Conservation (phyloP, 2,797 vertebrate species). For the Sparidentex hasta region DNA sequence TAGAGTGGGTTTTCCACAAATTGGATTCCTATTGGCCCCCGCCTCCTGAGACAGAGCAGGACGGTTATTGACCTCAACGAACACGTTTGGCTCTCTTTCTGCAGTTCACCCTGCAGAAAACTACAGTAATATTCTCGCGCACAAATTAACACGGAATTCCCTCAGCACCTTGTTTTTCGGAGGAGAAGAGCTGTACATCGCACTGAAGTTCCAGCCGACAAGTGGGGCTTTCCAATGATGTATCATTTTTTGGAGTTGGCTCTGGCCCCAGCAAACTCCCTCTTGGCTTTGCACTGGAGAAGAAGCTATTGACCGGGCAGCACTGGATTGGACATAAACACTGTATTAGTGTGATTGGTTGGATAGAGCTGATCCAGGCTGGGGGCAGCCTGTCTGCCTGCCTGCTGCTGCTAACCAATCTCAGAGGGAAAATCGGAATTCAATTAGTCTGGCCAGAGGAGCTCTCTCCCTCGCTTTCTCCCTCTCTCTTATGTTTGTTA, state of each 20-base stretch:
- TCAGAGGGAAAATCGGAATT: conserved; percentile 80
- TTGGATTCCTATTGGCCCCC: conserved; percentile 47
- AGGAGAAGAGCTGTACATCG: conserved; percentile 24
- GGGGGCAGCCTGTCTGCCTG: conserved; percentile 74
- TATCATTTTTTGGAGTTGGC: conserved; percentile 43
- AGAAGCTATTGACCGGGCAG: conserved; percentile 66
- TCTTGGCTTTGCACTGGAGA: conserved; percentile 58
- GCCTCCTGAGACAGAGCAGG: conserved; percentile 32
- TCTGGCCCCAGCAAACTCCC: conserved; percentile 46
- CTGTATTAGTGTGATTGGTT: conserved; percentile 84
- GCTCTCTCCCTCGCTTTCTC: conserved; percentile 38
- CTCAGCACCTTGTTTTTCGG: conserved; percentile 12
- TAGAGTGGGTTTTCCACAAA: conserved; percentile 34
- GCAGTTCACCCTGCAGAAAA: background rate
- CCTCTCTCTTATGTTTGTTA: conserved; percentile 62
- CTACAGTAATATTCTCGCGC: background rate
- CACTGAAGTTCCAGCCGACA: conserved; percentile 18
- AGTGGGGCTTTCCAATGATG: conserved; percentile 44
- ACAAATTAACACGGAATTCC: conserved; percentile 13
- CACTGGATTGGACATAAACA: conserved; percentile 79
- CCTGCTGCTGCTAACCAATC: conserved; percentile 79
- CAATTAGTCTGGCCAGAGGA: conserved; percentile 78
- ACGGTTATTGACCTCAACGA: conserved; percentile 48
- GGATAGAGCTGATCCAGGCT: conserved; percentile 77
- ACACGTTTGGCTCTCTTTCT: conserved; percentile 23